phyloP scores from a whole-genome alignment of 1,140 invertebrate species.

The Aricia agestis region DNA sequence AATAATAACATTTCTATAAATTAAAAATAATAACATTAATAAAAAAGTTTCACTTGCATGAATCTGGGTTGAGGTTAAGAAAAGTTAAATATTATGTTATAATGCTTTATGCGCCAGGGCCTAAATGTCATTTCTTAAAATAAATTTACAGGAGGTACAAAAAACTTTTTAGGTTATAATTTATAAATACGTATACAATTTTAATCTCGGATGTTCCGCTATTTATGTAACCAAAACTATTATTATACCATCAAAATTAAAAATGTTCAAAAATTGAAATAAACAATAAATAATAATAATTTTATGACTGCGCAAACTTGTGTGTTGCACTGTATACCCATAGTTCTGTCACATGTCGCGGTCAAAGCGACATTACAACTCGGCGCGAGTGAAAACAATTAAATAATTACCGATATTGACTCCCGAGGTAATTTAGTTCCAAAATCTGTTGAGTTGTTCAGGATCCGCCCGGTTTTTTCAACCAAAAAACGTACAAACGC shows the following conservation, averaged over 20 bases:
- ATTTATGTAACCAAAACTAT: no score
- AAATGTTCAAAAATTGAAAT: background rate
- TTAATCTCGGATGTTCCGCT: no score
- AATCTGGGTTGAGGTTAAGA: no score
- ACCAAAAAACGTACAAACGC: slow-evolving; percentile 70
- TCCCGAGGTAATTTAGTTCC: slow-evolving; percentile 51
- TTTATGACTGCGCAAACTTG: slow-evolving; percentile 39
- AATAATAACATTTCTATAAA: slow-evolving; percentile 27
- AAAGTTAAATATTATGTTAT: no score
- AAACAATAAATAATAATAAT: background rate
- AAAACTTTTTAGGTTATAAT: no score
- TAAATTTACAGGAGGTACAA: no score
- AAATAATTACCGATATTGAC: slow-evolving; percentile 74
- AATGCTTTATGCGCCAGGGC: no score
- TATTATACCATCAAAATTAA: slow-evolving; percentile 21
- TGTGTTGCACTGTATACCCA: slow-evolving; percentile 57
- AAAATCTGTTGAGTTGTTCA: slow-evolving; percentile 67
- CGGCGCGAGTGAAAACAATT: slow-evolving; percentile 59
- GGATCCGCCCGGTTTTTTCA: slow-evolving; percentile 63
- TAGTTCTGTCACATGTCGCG: slow-evolving; percentile 75
- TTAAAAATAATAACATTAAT: slow-evolving; percentile 28
- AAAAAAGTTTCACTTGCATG: no score
- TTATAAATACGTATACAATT: no score
- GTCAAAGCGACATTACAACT: slow-evolving; percentile 63
- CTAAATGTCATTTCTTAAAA: no score